Percentiles rank a stretch among this genome's conserved stretches.
phyloP scores from a whole-genome alignment of 2,113 vertebrate species.

The Hypomesus transpacificus region DNA sequence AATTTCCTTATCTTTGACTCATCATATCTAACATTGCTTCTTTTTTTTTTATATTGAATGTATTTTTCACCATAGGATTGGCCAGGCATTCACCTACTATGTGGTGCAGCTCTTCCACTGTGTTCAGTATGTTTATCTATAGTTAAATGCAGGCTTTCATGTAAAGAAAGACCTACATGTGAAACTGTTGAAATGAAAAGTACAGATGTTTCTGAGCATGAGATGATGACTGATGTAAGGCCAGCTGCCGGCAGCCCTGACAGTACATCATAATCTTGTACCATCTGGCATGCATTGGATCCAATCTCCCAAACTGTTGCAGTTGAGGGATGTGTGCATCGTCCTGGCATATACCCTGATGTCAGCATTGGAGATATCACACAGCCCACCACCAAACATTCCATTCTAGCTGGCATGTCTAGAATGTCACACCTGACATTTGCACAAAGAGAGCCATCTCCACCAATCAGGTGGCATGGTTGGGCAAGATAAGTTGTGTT shows the following conservation, averaged over 20 bases:
- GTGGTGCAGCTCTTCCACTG: too few relatives aligned
- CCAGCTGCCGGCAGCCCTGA: slow-evolving; percentile 53
- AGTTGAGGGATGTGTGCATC: slow-evolving; percentile 55
- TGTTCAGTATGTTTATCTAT: too few relatives aligned
- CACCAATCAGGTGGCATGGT: slow-evolving; percentile 47
- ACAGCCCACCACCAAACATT: slow-evolving; percentile 47
- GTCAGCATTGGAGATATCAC: slow-evolving; percentile 54
- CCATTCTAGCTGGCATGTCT: slow-evolving; percentile 50
- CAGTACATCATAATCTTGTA: slow-evolving; percentile 61
- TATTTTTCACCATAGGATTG: too few relatives aligned
- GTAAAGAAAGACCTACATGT: background rate
- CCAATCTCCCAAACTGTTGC: slow-evolving; percentile 53
- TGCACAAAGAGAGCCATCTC: slow-evolving; percentile 53
- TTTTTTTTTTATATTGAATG: too few relatives aligned
- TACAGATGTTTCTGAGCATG: slow-evolving; percentile 37
- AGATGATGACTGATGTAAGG: slow-evolving; percentile 38
- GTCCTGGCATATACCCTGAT: slow-evolving; percentile 49
- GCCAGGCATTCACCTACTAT: too few relatives aligned
- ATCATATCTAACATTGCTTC: too few relatives aligned
- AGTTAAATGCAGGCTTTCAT: too few relatives aligned
- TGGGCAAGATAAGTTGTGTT: slow-evolving; percentile 59
- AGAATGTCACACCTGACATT: slow-evolving; percentile 60
- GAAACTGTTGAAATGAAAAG: slow-evolving; percentile 5
- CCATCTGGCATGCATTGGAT: slow-evolving; percentile 56
- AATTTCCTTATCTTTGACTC: too few relatives aligned